A percentile compares a stretch with the other conserved stretches of the same genome.
phyloP scores from a whole-genome alignment of 2,797 vertebrate genomes.

The Buceros bicornis region DNA sequence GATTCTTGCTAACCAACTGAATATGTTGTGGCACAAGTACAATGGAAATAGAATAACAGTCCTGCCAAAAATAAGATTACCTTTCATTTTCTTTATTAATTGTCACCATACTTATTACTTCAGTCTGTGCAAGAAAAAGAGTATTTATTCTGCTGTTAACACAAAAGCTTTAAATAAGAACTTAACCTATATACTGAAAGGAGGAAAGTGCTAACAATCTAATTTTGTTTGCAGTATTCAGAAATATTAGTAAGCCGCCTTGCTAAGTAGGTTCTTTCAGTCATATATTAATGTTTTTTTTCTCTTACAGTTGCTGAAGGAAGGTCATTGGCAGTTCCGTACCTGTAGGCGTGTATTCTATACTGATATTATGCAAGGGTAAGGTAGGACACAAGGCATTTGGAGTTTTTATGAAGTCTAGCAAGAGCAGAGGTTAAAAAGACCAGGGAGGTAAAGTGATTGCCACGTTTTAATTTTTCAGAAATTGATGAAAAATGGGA shows the following conservation, averaged over 20 bases:
- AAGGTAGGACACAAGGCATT: neutral
- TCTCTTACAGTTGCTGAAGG: neutral
- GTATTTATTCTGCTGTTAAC: neutral
- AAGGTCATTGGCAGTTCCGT: neutral
- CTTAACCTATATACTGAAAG: neutral
- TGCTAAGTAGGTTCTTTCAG: neutral
- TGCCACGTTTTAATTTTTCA: neutral
- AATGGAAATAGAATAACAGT: neutral
- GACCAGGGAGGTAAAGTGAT: neutral
- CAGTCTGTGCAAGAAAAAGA: neutral
- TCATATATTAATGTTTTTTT: neutral
- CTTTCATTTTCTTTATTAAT: neutral
- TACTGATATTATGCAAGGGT: neutral
- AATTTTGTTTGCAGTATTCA: neutral
- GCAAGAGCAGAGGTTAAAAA: neutral
- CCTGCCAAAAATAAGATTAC: neutral
- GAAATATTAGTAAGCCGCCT: neutral
- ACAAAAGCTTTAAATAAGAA: slow-evolving; percentile 19
- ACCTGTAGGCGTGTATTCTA: neutral
- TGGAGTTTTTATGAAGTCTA: neutral
- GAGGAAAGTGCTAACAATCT: neutral
- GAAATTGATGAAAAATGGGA: neutral
- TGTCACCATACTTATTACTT: neutral
- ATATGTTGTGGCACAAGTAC: neutral
- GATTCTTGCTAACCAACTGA: neutral